These are phyloP conservation scores for Dipodomys stephensi DNA, from an alignment of 2,113 vertebrate genomes.

Conservation along the genomic window DNA sequence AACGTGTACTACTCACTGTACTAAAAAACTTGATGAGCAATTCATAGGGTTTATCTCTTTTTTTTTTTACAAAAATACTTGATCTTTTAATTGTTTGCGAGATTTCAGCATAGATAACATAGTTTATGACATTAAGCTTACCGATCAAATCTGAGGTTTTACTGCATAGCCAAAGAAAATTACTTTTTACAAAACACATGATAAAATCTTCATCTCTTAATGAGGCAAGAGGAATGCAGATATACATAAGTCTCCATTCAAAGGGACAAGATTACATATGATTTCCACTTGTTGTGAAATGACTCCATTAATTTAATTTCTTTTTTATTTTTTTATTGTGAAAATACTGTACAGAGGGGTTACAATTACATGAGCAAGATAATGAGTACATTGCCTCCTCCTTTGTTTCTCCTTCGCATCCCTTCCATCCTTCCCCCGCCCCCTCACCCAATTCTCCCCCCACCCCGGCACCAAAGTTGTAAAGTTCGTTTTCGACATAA, in stretches of 20 bases:
- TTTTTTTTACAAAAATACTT: background rate
- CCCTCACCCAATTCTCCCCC: too few species aligned
- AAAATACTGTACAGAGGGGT: too few species aligned
- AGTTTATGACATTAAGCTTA: conserved; percentile 53
- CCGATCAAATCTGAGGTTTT: conserved; percentile 80
- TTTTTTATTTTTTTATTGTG: too few species aligned
- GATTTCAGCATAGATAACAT: conserved; percentile 16
- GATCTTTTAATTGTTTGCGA: background rate
- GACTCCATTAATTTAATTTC: conserved; percentile 46
- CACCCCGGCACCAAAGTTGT: too few species aligned
- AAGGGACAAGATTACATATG: conserved; percentile 40
- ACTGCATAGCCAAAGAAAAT: conserved; percentile 82
- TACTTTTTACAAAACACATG: conserved; percentile 81
- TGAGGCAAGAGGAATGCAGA: conserved; percentile 46
- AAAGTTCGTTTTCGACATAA: too few species aligned
- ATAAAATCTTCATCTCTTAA: conserved; percentile 80
- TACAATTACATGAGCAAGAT: too few species aligned
- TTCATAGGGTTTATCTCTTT: background rate
- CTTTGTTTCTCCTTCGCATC: too few species aligned
- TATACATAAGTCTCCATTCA: conserved; percentile 39
- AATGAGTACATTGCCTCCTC: too few species aligned
- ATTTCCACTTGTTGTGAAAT: conserved; percentile 63
- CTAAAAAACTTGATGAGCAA: background rate
- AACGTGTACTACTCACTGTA: background rate
- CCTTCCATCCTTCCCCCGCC: too few species aligned